A percentile compares a stretch with the other conserved stretches of the same genome.
Conservation (phyloP, 2,888 invertebrate species). For the Pyrrhosoma nymphula region DNA sequence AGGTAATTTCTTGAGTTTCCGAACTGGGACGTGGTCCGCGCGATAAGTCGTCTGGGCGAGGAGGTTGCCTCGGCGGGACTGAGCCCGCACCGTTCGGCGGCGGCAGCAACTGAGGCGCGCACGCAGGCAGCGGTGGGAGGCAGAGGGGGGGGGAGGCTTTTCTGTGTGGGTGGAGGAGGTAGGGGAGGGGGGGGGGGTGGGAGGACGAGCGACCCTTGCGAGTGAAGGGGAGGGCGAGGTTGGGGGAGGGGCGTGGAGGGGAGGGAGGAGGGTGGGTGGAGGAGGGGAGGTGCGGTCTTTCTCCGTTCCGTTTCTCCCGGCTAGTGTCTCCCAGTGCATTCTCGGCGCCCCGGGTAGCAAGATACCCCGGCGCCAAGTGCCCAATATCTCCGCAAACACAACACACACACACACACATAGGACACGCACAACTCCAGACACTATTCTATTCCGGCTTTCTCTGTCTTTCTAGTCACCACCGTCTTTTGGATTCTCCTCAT, state of each 20-base stretch:
- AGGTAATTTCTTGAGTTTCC: too few species aligned
- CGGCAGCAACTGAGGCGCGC: background rate
- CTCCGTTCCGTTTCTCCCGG: background rate
- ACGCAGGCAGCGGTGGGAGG: background rate
- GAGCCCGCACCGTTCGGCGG: background rate
- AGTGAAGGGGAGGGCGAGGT: background rate
- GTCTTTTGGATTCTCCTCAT: too few species aligned
- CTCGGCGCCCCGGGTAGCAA: conserved; percentile 61
- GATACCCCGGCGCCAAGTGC: conserved; percentile 38
- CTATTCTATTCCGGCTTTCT: too few species aligned
- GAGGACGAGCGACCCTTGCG: background rate
- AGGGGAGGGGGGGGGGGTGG: background rate
- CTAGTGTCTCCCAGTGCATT: conserved; percentile 41
- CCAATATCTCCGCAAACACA: background rate
- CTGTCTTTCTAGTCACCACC: too few species aligned
- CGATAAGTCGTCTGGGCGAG: background rate
- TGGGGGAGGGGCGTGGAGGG: too few species aligned
- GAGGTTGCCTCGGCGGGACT: background rate
- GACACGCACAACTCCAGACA: too few species aligned
- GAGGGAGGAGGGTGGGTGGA: background rate
- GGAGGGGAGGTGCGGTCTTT: background rate
- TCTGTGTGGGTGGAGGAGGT: background rate
- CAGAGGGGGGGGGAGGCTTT: too few species aligned
- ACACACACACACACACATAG: background rate
- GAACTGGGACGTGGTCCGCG: too few species aligned